Evolutionary conservation across 2,888 invertebrate genomes (phyloP).

Genomic region (Blomia tropicalis): DNA sequence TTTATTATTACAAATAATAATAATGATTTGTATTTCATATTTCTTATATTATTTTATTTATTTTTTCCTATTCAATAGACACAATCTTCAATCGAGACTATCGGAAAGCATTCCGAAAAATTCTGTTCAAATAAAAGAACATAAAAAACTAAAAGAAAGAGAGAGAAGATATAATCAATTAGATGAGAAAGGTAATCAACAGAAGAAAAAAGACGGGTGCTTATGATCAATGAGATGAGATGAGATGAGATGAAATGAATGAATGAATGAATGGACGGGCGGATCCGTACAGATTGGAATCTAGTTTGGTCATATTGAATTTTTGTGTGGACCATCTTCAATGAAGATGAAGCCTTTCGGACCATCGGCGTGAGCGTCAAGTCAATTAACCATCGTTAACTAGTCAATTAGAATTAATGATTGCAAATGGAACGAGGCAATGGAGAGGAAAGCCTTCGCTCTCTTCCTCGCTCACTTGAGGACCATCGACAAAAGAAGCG

Average conservation of each 20-base stretch:
- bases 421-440: too few species aligned
- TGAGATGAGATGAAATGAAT: neutral
- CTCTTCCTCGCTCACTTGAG: too few species aligned
- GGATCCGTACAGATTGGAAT: neutral
- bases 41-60: conserved; percentile 50
- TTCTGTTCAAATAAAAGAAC: conserved; percentile 58
- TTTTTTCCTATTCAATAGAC: conserved; percentile 50
- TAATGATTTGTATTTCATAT: neutral
- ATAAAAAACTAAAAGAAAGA: neutral
- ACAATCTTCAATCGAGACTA: conserved; percentile 97
- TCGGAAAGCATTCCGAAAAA: conserved; percentile 79
- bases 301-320: too few species aligned
- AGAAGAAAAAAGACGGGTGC: neutral
- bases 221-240: too few species aligned
- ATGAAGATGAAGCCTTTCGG: neutral
- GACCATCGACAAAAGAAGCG: too few species aligned
- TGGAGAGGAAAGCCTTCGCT: too few species aligned
- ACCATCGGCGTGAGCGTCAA: neutral
- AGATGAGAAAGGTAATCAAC: neutral
- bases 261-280: neutral
- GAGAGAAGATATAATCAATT: neutral
- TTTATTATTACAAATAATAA: conserved; percentile 28
- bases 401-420: neutral
- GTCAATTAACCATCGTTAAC: neutral
- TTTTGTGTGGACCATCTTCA: too few species aligned